phyloP scores from a whole-genome alignment of 2,888 invertebrate genomes.

The Harpagoxenus sublaevis region DNA sequence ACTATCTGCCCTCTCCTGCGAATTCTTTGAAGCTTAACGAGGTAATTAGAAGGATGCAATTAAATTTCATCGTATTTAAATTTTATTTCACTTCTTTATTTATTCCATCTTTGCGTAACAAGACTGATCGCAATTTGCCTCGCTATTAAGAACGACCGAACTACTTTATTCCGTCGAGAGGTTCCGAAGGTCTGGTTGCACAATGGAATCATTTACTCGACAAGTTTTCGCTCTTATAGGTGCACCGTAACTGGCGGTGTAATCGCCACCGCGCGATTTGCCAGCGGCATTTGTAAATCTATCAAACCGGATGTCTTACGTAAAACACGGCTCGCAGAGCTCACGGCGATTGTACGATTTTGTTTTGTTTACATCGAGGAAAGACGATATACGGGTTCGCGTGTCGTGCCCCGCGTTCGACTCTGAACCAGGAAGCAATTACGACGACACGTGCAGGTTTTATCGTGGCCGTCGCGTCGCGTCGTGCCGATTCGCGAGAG shows the following conservation, averaged over 20 bases:
- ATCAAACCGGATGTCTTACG: constrained; percentile 69
- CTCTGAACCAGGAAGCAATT: constrained; percentile 67
- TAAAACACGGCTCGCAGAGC: constrained; percentile 47
- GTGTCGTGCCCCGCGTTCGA: constrained; percentile 29
- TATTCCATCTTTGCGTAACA: background rate
- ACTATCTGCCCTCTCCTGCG: background rate
- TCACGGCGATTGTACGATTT: constrained; percentile 4
- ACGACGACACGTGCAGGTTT: constrained; percentile 53
- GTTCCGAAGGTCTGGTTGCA: constrained; percentile 24
- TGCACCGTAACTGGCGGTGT: background rate
- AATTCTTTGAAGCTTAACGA: background rate
- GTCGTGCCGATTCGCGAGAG: background rate
- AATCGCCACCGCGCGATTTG: constrained; percentile 46
- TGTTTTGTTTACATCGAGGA: constrained; percentile 23
- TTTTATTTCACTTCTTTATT: background rate
- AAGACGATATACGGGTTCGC: constrained; percentile 39
- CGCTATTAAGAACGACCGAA: constrained; percentile 9
- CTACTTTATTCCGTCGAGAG: constrained; percentile 4
- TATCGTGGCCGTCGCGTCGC: constrained; percentile 23
- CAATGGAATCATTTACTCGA: constrained; percentile 25
- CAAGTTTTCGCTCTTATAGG: constrained; percentile 41
- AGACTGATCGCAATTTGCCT: constrained; percentile 20
- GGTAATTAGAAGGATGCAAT: background rate
- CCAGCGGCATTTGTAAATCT: constrained; percentile 54
- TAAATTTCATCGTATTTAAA: background rate